Evolutionary conservation across 2,797 vertebrate species (phyloP), one percentile per base, ranked within the genome.

Genomic region (Platyrinchus mystaceus): DNA sequence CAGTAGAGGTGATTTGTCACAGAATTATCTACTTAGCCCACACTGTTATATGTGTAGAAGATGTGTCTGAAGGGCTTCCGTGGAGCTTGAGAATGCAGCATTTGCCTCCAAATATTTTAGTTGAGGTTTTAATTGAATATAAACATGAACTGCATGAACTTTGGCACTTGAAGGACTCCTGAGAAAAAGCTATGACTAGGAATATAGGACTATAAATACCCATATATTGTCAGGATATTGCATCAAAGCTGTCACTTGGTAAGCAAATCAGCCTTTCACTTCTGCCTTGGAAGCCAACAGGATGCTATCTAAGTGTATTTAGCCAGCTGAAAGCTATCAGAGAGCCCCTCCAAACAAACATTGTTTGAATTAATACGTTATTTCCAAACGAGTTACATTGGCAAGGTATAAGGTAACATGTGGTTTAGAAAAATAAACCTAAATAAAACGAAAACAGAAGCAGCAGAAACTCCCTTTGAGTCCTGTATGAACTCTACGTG

Each of bases 301-400:
- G 83, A 96, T 96, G 91, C 89, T 96, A 87, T 89, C 89, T 86
- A 89, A 92, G 89, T 89, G 79, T 96, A 89, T 96, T 96, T 96
- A 93, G 85, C 92, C 95, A 97, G 94, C 96, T 96, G 96, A 95
- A 96, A 97, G 83, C 91, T 93, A 96, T 96, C 95, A 96, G 70
- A 95, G 81, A 85, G 43, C 28, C 94, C 91, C 85, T 96, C 63
- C 89, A 94, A 93, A 96, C 94, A 96, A 97, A 96, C 87, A 67
- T 55, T 91, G 76, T 90, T 96, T 97, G 94, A 96, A 96, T 97
- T 96, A 96, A 96, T 95, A 89, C 22, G 8, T 93, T 96, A 93
- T 96, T 96, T 96, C 85, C 95, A 96, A 93, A 91, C 0, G 83
- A 93, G 77, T 95, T 94, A 93, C 87, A 89, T 86, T 96, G 96